These are phyloP conservation scores for Alauda arvensis DNA, from an alignment of 2,797 vertebrate genomes.

Conservation along the genomic window DNA sequence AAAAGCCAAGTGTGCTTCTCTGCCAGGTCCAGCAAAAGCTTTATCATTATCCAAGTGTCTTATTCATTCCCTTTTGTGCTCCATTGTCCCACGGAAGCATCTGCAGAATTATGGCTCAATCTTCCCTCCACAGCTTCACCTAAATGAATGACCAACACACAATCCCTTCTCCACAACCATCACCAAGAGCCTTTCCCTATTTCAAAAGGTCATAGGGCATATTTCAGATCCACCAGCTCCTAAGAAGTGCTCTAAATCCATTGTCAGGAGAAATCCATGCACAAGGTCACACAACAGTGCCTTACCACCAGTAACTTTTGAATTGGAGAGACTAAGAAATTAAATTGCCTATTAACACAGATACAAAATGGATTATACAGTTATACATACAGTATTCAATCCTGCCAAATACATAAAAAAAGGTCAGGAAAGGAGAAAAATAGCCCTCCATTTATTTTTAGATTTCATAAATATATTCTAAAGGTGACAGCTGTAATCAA, in stretches of 20 bases:
- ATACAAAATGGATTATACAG: neutral
- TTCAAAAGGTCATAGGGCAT: neutral
- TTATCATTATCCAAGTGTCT: neutral
- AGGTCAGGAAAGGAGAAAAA: conserved; percentile 3
- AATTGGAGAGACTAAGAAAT: neutral
- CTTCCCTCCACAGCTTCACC: neutral
- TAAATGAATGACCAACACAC: neutral
- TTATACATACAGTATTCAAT: neutral
- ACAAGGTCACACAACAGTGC: neutral
- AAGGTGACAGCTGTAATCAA: neutral
- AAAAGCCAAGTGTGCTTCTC: neutral
- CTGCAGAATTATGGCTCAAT: neutral
- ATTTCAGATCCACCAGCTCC: neutral
- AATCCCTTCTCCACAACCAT: neutral
- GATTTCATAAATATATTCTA: neutral
- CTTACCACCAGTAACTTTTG: neutral
- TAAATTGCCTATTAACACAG: neutral
- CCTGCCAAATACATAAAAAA: neutral
- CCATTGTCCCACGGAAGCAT: neutral
- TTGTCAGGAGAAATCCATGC: neutral
- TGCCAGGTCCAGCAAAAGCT: conserved; percentile 4
- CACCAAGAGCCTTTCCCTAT: neutral
- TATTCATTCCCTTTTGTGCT: neutral
- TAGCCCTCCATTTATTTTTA: neutral
- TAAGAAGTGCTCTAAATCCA: neutral